Conservation (phyloP, 2,888 invertebrate genomes). For the Leucophora obtusa region DNA sequence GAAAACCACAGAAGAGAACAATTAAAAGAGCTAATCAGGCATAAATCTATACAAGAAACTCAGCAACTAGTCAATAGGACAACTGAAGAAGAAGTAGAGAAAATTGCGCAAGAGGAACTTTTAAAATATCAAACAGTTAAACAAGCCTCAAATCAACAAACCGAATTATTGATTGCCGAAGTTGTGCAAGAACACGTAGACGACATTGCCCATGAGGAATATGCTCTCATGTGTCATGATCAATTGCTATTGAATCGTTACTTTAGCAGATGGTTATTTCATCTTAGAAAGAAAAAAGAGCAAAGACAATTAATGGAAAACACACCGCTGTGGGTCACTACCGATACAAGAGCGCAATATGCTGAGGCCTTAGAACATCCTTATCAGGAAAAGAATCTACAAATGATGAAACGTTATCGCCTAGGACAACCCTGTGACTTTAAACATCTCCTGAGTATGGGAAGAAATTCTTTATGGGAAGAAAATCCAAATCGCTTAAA, state of each 20-base stretch:
- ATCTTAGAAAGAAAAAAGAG: constrained; percentile 76
- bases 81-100: constrained; percentile 42
- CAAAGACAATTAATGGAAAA: constrained; percentile 80
- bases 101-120: constrained; percentile 57
- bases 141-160: constrained; percentile 24
- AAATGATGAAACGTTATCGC: constrained; percentile 80
- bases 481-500: constrained; percentile 67
- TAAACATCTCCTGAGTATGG: constrained; percentile 65
- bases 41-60: constrained; percentile 33
- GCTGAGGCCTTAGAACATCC: constrained; percentile 77
- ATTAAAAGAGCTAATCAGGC: constrained; percentile 19
- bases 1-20: constrained; percentile 26
- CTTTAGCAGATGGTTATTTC: constrained; percentile 79
- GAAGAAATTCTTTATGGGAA: constrained; percentile 42
- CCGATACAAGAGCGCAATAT: constrained; percentile 67
- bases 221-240: constrained; percentile 72
- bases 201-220: constrained; percentile 71
- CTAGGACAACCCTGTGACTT: constrained; percentile 76
- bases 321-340: constrained; percentile 81
- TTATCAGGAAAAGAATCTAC: constrained; percentile 78
- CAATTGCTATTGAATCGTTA: constrained; percentile 76
- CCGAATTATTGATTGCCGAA: constrained; percentile 57
- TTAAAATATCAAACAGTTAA: constrained; percentile 22
- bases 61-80: constrained; percentile 23
- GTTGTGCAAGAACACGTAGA: constrained; percentile 65